Percentiles rank a stretch among this genome's conserved stretches.
Evolutionary conservation across 2,888 invertebrate genomes (phyloP).

Genomic region (Zelleria hepariella): DNA sequence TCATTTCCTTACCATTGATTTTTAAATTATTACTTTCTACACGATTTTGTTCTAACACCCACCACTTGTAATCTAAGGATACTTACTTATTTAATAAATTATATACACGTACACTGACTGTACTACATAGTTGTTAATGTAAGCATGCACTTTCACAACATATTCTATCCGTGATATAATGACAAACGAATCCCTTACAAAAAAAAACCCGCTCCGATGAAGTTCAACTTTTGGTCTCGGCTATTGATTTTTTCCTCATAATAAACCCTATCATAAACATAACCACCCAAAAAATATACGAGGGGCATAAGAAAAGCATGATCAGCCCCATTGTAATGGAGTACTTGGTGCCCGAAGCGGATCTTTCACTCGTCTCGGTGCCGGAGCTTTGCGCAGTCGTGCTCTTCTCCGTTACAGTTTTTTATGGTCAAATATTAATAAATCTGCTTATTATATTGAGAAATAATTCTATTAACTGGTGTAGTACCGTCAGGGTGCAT

Average conservation of each 20-base stretch:
- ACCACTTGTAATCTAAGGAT: too few species aligned
- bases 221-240: neutral
- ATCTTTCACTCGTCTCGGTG: conserved; percentile 52
- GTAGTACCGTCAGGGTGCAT: conserved; percentile 37
- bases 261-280: conserved; percentile 47
- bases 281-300: conserved; percentile 30
- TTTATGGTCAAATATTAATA: conserved; percentile 33
- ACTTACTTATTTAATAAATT: too few species aligned
- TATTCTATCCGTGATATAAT: too few species aligned
- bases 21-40: neutral
- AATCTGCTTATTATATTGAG: conserved; percentile 38
- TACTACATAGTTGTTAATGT: too few species aligned
- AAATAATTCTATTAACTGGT: conserved; percentile 45
- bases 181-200: neutral
- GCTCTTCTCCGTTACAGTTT: conserved; percentile 30
- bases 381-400: conserved; percentile 52
- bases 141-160: too few species aligned
- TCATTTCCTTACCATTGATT: neutral
- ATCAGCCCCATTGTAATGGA: conserved; percentile 51
- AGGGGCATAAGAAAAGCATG: conserved; percentile 35
- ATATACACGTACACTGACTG: too few species aligned
- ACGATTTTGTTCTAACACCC: neutral
- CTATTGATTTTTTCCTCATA: conserved; percentile 51
- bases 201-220: neutral
- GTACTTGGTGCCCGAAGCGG: conserved; percentile 35